Percentiles rank a stretch among this genome's conserved stretches.
These are phyloP conservation scores for Cetonia aurata DNA, from an alignment of 2,888 invertebrate species.

Conservation along the genomic window DNA sequence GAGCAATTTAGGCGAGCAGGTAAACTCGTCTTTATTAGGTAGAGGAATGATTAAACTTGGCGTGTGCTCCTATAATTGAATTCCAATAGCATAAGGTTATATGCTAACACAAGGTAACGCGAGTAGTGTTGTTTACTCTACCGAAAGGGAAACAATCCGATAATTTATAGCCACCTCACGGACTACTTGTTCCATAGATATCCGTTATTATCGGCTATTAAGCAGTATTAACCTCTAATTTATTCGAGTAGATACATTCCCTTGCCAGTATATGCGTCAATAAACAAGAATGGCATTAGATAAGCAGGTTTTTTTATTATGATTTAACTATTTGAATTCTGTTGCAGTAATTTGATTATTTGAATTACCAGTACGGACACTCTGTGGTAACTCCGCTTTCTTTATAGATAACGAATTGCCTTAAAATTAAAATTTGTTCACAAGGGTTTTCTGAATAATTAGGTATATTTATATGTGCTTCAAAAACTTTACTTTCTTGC, in stretches of 20 bases:
- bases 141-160: constrained; percentile 24
- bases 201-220: constrained; percentile 14
- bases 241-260: constrained; percentile 7
- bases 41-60: constrained; percentile 19
- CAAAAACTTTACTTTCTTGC: too few relatives aligned
- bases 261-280: constrained; percentile 17
- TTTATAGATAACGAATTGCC: too few relatives aligned
- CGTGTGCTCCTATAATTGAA: constrained; percentile 32
- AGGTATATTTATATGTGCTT: too few relatives aligned
- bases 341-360: background rate
- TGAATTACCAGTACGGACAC: too few relatives aligned
- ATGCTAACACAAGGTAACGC: constrained; percentile 22
- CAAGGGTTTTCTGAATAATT: too few relatives aligned
- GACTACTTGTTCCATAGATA: constrained; percentile 22
- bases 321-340: too few relatives aligned
- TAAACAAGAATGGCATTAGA: constrained; percentile 7
- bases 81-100: constrained; percentile 23
- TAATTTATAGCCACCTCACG: constrained; percentile 21
- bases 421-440: too few relatives aligned
- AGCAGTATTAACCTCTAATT: constrained; percentile 32
- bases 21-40: constrained; percentile 31
- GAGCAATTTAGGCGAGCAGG: constrained; percentile 21
- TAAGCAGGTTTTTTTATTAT: background rate
- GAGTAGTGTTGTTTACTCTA: constrained; percentile 14
- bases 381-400: too few relatives aligned